Evolutionary conservation across 2,888 invertebrate genomes (phyloP), one percentile per base, ranked within the genome.

Genomic region (Automeris io): DNA sequence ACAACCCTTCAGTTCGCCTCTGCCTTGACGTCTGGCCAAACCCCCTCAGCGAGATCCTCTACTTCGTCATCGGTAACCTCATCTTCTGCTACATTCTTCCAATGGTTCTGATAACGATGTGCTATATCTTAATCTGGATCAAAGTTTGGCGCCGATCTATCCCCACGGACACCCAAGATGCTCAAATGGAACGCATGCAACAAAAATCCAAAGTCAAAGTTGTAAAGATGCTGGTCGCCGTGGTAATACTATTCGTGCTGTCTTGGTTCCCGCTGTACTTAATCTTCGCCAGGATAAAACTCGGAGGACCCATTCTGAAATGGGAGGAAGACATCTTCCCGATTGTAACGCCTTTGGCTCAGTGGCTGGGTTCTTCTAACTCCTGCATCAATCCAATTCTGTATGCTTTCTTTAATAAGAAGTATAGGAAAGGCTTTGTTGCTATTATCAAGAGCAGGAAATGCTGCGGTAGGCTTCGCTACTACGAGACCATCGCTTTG

Each of bases 381-480:
- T 96, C 96, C 12, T 97, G 97, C 88, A 96, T 97, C 64, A 98
- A 98, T 77, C 97, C 97, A 0, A 93, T 98, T 46, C 88, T 98
- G 40, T 97, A 97, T 74, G 96, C 96, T 2, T 97, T 96, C 82
- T 96, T 97, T 82, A 97, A 97, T 78, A 95, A 95, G 70, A 97
- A 97, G 73, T 98, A 94, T 75, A 89, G 97, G 8, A 91, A 93
- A 42, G 97, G 97, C 3, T 97, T 98, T 72, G 91, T 93, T 26
- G 95, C 95, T 11, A 95, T 96, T 47, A 89, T 96, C 31, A 93
- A 94, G 74, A 95, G 95, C 52, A 90, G 94, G 49, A 92, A 92
- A 52, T 96, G 95, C 73, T 96, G 95, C 66, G 95, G 95, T 21
- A 90, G 94, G 40, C 87, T 95, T 44, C 90, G 95, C 54, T 95